Evolutionary conservation across 2,797 vertebrate genomes (phyloP).

Genomic region (Scleropages formosus): DNA sequence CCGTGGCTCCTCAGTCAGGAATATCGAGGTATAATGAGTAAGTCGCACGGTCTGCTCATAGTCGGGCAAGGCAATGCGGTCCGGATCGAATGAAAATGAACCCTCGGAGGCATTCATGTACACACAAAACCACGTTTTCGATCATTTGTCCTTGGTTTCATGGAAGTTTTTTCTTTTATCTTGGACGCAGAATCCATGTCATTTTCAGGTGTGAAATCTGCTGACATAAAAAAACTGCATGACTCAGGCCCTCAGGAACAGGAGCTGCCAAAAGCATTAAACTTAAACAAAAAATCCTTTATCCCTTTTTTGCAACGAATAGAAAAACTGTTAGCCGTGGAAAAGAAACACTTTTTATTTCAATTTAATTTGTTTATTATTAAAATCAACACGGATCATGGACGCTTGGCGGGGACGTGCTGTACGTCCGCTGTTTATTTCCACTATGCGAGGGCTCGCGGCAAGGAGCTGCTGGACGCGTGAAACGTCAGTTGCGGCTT

Average conservation of each 20-base stretch:
- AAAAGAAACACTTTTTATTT: not conserved
- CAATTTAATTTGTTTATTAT: not conserved
- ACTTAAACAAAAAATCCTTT: not conserved
- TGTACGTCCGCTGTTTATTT: not conserved
- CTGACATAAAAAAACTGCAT: constrained; percentile 2
- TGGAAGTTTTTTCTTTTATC: not conserved
- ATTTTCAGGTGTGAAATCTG: not conserved
- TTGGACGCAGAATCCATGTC: not conserved
- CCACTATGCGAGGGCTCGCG: not conserved
- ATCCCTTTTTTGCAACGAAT: not conserved
- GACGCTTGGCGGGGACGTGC: not conserved
- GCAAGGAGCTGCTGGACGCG: not conserved
- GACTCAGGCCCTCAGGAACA: constrained; percentile 9
- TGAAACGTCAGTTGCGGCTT: not conserved
- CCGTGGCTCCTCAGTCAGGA: no score
- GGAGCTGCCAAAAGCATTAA: not conserved
- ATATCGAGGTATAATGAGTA: no score
- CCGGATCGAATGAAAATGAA: not conserved
- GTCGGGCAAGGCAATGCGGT: not conserved
- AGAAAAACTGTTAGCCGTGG: not conserved
- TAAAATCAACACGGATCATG: not conserved
- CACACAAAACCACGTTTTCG: not conserved
- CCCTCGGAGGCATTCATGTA: not conserved
- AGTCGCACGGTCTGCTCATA: not conserved
- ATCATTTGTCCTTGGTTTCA: not conserved